Conservation (phyloP, 2,113 vertebrate species). For the Terrapene triunguis region DNA sequence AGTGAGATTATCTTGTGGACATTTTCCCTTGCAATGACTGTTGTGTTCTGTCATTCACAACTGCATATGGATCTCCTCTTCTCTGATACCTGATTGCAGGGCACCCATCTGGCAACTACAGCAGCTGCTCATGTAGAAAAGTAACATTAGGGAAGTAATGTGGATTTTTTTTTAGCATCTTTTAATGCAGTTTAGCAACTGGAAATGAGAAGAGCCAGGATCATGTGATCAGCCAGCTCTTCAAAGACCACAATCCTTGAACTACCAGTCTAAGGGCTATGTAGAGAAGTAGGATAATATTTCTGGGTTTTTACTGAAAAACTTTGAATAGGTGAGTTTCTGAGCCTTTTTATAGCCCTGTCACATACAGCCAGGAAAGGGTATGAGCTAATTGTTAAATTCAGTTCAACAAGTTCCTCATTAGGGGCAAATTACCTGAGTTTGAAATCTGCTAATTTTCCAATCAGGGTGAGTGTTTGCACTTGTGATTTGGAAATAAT, state of each 20-base stretch:
- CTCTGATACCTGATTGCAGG: neutral
- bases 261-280: neutral
- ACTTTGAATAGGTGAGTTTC: conserved; percentile 15
- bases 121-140: neutral
- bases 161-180: neutral
- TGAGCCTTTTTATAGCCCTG: neutral
- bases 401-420: conserved; percentile 88
- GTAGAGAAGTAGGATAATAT: neutral
- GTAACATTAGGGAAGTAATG: neutral
- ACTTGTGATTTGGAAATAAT: conserved; percentile 88
- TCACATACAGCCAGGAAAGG: conserved; percentile 74
- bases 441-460: conserved; percentile 88
- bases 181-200: neutral
- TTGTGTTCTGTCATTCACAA: neutral
- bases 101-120: neutral
- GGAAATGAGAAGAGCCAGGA: neutral
- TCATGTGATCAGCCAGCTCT: neutral
- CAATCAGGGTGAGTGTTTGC: conserved; percentile 88
- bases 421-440: conserved; percentile 86
- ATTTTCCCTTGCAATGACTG: neutral
- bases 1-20: neutral
- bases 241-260: neutral
- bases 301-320: neutral
- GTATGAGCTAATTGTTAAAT: conserved; percentile 86
- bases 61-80: neutral